Percentiles rank a stretch among this genome's conserved stretches.
Evolutionary conservation across 2,797 vertebrate genomes (phyloP).

Genomic region (Tadarida brasiliensis): DNA sequence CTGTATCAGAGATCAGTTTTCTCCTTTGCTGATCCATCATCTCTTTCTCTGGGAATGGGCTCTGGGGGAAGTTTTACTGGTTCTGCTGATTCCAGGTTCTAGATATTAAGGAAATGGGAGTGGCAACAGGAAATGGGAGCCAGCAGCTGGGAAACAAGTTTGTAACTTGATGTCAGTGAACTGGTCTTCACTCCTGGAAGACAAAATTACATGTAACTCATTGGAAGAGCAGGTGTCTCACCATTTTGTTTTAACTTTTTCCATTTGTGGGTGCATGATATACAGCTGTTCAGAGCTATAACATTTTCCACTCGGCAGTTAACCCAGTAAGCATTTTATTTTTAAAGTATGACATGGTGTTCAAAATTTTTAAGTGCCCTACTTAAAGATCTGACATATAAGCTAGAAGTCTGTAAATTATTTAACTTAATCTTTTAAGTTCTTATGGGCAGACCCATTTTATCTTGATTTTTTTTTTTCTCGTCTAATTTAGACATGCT

Average conservation of each 20-base stretch:
- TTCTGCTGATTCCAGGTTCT: conserved; percentile 67
- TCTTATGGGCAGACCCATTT: background rate
- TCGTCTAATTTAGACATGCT: conserved; percentile 35
- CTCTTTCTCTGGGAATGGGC: conserved; percentile 50
- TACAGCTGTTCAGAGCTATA: conserved; percentile 70
- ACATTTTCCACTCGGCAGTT: conserved; percentile 63
- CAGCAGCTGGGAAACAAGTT: conserved; percentile 80
- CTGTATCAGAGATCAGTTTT: background rate
- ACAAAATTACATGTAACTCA: conserved; percentile 60
- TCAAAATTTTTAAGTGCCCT: conserved; percentile 61
- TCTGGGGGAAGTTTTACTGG: conserved; percentile 13
- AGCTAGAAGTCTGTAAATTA: conserved; percentile 25
- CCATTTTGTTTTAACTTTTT: conserved; percentile 76
- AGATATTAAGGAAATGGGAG: conserved; percentile 77
- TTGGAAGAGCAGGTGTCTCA: conserved; percentile 73
- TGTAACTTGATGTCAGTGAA: conserved; percentile 76
- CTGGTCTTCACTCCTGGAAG: conserved; percentile 65
- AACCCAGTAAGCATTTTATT: conserved; percentile 72
- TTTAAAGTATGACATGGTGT: conserved; percentile 73
- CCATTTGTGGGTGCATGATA: conserved; percentile 43
- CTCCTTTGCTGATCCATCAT: conserved; percentile 42
- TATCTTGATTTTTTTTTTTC: background rate
- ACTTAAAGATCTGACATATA: conserved; percentile 58
- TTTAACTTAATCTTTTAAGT: conserved; percentile 43
- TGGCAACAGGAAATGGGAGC: conserved; percentile 75